Conservation (phyloP, 1,140 invertebrate species). For the Notospermus geniculatus region DNA sequence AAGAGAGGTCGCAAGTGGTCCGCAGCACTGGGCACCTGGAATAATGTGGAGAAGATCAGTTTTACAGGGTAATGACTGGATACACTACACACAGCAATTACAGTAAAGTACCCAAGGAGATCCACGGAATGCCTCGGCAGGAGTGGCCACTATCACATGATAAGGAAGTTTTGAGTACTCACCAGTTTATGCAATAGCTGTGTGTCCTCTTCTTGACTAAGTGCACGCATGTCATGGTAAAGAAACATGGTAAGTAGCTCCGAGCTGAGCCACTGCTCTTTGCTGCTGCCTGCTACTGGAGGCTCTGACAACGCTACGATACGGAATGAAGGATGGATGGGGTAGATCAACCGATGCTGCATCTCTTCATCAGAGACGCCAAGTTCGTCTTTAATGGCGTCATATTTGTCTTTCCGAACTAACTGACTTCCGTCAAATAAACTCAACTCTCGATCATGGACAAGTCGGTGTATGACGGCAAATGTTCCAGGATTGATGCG, state of each 20-base stretch:
- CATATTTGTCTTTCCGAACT: slow-evolving; percentile 69
- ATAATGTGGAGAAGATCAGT: too few relatives aligned
- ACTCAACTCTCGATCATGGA: slow-evolving; percentile 81
- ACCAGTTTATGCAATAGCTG: slow-evolving; percentile 77
- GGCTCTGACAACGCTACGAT: slow-evolving; percentile 87
- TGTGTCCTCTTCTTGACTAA: slow-evolving; percentile 77
- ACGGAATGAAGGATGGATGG: slow-evolving; percentile 84
- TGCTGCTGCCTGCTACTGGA: slow-evolving; percentile 58
- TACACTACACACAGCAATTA: too few relatives aligned
- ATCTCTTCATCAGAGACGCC: slow-evolving; percentile 67
- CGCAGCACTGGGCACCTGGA: slow-evolving; percentile 18
- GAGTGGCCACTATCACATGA: too few relatives aligned
- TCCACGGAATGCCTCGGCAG: too few relatives aligned
- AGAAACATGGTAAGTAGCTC: slow-evolving; percentile 88
- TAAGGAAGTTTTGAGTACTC: too few relatives aligned
- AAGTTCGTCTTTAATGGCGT: slow-evolving; percentile 63
- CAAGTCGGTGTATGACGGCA: slow-evolving; percentile 79
- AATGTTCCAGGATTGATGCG: slow-evolving; percentile 87
- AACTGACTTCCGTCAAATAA: slow-evolving; percentile 81
- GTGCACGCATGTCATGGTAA: slow-evolving; percentile 82
- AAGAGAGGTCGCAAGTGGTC: slow-evolving; percentile 63
- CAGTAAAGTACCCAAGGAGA: too few relatives aligned
- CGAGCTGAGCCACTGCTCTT: slow-evolving; percentile 82
- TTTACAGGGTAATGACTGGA: too few relatives aligned
- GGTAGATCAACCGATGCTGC: slow-evolving; percentile 33